Base-by-base conservation (phyloP, 2,113 vertebrate species). In the Oncorhynchus keta region DNA sequence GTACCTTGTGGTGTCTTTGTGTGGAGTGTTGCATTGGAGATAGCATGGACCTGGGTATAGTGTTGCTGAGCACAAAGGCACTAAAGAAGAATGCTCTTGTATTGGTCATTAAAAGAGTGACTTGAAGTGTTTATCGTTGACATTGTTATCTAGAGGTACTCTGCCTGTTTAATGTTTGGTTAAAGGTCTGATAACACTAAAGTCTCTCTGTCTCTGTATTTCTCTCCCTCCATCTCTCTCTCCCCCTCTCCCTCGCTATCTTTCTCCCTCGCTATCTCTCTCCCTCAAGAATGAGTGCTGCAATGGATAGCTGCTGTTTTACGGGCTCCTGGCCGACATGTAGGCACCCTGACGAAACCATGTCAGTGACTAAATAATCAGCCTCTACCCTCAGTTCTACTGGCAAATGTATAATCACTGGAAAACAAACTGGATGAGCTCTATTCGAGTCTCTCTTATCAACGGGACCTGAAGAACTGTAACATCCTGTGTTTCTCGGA, bases 31-130 rank as follows among this genome's bases (percentile, higher is more conserved):
- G 13, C 26, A 7, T n/a, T 59, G 28, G 67, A 66, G 22, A 72
- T 35, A n/a, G 68, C 70, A 39, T 87, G 73, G 78, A 81, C 80
- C 76, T 49, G 30, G 73, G 77, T 81, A 73, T 79, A 22, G 24
- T 48, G 55, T 45, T 69, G 39, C 39, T 45, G 39, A 12, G 66
- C 68, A 65, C 81, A 79, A 76, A 82, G 24, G 68, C 30, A 59
- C 76, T 57, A 6, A 20, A 57, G 55, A 57, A 20, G 71, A 83
- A 81, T 68, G 76, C 26, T 80, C 61, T 48, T 5, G 74, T 79
- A 16, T 67, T 30, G 30, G 64, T 73, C 74, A 48, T 86, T 74
- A 69, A 82, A 78, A 70, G 73, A 78, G 62, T 49, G 45, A 20
- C 64, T 61, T 51, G 26, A 18, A 64, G 22, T 64, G 39, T 39